Evolutionary conservation across 2,113 vertebrate species (phyloP).

Genomic region (Eolophus roseicapilla): DNA sequence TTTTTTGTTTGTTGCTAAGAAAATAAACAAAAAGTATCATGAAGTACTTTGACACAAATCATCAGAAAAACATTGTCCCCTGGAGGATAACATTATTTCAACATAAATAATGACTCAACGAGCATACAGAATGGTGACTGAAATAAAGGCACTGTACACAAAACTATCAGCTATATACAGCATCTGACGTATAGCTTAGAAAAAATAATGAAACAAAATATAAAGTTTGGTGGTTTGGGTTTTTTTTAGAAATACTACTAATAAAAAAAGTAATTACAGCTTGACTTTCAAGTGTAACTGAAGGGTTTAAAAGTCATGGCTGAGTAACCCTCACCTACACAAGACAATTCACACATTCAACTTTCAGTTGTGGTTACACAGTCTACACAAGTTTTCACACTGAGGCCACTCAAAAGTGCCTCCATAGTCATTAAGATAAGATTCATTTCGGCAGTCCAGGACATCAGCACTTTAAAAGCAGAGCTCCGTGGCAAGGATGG

Average conservation of each 20-base stretch:
- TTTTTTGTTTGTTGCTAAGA: background rate
- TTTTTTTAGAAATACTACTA: background rate
- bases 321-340: background rate
- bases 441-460: too few species aligned
- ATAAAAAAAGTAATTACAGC: too few species aligned
- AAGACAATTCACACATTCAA: background rate
- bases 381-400: background rate
- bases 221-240: background rate
- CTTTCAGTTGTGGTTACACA: background rate
- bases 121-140: background rate
- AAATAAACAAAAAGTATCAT: background rate
- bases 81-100: background rate
- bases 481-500: background rate
- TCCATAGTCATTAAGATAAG: too few species aligned
- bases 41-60: background rate
- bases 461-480: background rate
- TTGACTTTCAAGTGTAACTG: background rate
- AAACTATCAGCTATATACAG: background rate
- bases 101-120: background rate
- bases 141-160: background rate
- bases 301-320: background rate
- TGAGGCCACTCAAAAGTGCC: background rate
- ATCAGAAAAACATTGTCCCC: background rate
- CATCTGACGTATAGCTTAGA: rapidly evolving
- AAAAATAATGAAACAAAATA: background rate